These are phyloP conservation scores for Vespertilio murinus DNA, from an alignment of 2,797 vertebrate genomes.

Conservation along the genomic window DNA sequence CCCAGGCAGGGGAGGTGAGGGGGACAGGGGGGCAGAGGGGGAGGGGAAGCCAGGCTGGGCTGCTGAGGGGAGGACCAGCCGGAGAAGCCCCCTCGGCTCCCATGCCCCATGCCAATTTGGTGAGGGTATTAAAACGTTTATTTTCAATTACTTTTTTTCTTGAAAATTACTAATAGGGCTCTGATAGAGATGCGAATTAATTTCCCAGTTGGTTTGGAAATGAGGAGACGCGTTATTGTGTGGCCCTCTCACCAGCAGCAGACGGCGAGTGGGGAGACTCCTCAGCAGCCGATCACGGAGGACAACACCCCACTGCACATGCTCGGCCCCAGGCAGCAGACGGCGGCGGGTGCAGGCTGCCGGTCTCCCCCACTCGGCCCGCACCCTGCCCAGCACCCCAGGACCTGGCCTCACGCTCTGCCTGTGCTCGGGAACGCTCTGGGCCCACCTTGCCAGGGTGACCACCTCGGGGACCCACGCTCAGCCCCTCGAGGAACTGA, in stretches of 20 bases:
- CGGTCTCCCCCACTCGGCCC: background rate
- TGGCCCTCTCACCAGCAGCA: constrained; percentile 82
- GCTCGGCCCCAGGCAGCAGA: background rate
- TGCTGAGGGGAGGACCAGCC: background rate
- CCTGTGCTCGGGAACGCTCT: background rate
- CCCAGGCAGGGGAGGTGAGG: background rate
- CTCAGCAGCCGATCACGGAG: background rate
- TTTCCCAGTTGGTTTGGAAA: constrained; percentile 87
- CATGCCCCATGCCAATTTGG: constrained; percentile 78
- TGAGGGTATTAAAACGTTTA: constrained; percentile 84
- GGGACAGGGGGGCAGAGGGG: too few relatives aligned
- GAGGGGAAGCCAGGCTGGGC: background rate
- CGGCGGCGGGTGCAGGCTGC: background rate
- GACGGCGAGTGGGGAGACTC: constrained; percentile 38
- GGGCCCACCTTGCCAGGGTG: rapidly evolving
- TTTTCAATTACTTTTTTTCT: constrained; percentile 86
- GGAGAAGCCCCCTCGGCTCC: constrained; percentile 25
- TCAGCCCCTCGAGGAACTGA: background rate
- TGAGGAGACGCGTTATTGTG: constrained; percentile 85
- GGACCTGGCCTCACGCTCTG: background rate
- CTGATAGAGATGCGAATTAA: constrained; percentile 84
- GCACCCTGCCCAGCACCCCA: background rate
- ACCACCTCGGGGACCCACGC: background rate
- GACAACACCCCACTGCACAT: constrained; percentile 45
- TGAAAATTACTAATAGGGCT: constrained; percentile 83